phyloP scores from a whole-genome alignment of 1,140 invertebrate species.

The Drosophila arizonae region DNA sequence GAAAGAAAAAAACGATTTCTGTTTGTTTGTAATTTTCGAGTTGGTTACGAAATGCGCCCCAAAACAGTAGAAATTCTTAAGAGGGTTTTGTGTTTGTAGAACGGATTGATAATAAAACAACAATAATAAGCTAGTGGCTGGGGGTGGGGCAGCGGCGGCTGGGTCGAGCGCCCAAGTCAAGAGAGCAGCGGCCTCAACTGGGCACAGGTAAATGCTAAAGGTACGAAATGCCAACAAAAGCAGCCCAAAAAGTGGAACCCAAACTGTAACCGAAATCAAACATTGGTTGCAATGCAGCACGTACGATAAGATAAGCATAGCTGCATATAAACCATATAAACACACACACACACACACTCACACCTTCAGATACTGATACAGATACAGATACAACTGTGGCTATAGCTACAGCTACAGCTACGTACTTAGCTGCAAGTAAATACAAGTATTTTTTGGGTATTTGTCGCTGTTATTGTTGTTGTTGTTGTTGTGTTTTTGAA shows the following conservation, averaged over 20 bases:
- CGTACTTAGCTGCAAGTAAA: slow-evolving; percentile 13
- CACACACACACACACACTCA: neutral
- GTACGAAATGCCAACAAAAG: slow-evolving; percentile 36
- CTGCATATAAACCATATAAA: slow-evolving; percentile 43
- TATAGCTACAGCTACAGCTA: neutral
- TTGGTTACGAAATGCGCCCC: slow-evolving; percentile 60
- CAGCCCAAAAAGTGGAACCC: slow-evolving; percentile 31
- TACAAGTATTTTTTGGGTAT: slow-evolving; percentile 15
- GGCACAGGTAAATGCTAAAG: slow-evolving; percentile 35
- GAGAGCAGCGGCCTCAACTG: slow-evolving; percentile 28
- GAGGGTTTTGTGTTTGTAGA: slow-evolving; percentile 47
- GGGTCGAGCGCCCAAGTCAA: slow-evolving; percentile 36
- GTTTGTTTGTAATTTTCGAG: neutral
- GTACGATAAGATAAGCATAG: slow-evolving; percentile 46
- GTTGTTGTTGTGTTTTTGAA: neutral
- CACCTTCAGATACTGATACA: slow-evolving; percentile 4
- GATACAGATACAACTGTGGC: slow-evolving; percentile 25
- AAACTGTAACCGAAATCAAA: slow-evolving; percentile 37
- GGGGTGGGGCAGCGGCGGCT: too few relatives aligned
- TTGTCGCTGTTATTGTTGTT: neutral
- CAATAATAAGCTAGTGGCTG: slow-evolving; percentile 30
- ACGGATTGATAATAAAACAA: slow-evolving; percentile 48
- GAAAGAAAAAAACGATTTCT: neutral
- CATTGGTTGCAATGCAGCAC: slow-evolving; percentile 42
- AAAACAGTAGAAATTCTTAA: slow-evolving; percentile 35